These are phyloP conservation scores for Tiliacea citrago DNA, from an alignment of 2,888 invertebrate species.

Conservation along the genomic window DNA sequence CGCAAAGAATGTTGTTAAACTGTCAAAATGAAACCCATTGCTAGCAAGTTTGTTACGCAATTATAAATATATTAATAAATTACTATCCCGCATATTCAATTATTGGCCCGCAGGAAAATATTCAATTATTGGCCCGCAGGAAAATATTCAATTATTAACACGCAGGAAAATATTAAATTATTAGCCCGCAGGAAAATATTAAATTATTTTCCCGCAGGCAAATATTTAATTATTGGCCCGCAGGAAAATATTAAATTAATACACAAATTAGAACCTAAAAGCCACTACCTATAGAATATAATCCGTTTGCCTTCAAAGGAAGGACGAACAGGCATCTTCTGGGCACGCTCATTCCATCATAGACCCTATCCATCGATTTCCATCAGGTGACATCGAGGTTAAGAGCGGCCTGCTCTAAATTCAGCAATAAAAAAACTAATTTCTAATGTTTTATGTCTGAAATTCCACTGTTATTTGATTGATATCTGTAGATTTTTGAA, in stretches of 20 bases:
- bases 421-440: not conserved
- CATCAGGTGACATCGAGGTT: not conserved
- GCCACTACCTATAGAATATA: not conserved
- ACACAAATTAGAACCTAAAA: not conserved
- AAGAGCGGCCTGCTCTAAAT: not conserved
- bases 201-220: no score
- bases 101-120: no score
- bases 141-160: no score
- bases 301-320: not conserved
- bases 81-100: no score
- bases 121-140: no score
- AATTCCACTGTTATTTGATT: not conserved
- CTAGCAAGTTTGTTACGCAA: no score
- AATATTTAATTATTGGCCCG: no score
- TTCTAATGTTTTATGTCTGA: not conserved
- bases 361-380: not conserved
- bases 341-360: not conserved
- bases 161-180: no score
- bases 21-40: no score
- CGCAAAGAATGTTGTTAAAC: no score
- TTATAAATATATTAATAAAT: no score
- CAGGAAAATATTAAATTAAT: not conserved
- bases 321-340: not conserved
- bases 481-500: not conserved
- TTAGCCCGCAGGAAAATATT: no score